These are phyloP conservation scores for Syrista parreyssii DNA, from an alignment of 2,888 invertebrate species.

Conservation along the genomic window DNA sequence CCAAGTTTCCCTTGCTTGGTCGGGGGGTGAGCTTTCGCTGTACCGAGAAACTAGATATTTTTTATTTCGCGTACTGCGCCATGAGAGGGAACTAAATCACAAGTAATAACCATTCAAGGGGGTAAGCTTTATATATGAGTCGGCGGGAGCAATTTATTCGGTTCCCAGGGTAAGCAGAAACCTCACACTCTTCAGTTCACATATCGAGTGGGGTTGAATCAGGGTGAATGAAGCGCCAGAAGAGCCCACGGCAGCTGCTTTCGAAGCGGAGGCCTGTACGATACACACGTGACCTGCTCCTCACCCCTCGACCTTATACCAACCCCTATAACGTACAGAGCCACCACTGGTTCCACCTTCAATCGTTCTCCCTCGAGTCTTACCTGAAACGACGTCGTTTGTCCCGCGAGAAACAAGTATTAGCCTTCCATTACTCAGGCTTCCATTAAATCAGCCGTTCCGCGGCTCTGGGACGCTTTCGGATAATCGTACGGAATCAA, in stretches of 20 bases:
- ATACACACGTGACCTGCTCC: conserved; percentile 2
- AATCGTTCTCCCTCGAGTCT: not conserved
- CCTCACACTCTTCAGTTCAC: conserved; percentile 1
- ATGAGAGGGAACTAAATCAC: conserved; percentile 41
- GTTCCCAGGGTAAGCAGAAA: conserved; percentile 17
- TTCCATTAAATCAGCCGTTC: not conserved
- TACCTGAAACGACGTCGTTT: conserved; percentile 27
- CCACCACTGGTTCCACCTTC: not conserved
- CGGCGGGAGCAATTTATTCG: conserved; percentile 39
- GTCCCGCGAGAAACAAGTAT: conserved; percentile 28
- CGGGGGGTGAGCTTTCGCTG: not conserved
- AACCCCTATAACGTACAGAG: not conserved
- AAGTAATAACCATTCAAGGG: conserved; percentile 46
- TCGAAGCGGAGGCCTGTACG: conserved; percentile 3
- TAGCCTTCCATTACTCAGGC: conserved; percentile 28
- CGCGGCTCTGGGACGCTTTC: not conserved
- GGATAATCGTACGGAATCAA: conserved; percentile 8
- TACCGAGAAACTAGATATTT: not conserved
- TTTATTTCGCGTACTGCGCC: not conserved
- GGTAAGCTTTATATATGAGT: conserved; percentile 47
- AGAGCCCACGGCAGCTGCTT: conserved; percentile 11
- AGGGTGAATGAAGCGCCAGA: conserved; percentile 4
- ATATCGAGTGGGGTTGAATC: conserved; percentile 10
- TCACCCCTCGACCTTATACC: not conserved
- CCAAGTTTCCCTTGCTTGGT: not conserved